Conservation (phyloP, 1,140 invertebrate species). For the Ectropis grisescens region DNA sequence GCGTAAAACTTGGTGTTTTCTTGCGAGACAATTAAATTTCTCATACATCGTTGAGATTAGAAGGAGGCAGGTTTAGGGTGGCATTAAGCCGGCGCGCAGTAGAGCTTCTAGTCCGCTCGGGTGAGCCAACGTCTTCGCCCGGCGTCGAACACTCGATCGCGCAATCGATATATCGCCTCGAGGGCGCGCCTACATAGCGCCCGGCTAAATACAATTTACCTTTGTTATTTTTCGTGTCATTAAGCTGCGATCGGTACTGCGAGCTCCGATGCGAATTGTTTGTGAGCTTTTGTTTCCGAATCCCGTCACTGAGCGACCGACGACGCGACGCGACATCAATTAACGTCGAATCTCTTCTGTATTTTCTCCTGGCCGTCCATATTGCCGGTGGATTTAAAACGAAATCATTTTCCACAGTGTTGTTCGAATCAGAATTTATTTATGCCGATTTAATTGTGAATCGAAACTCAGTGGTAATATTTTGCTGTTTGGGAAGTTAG, state of each 20-base stretch:
- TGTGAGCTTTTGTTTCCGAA: slow-evolving; percentile 67
- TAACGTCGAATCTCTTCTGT: slow-evolving; percentile 54
- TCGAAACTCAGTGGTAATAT: no score
- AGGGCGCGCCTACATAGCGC: slow-evolving; percentile 50
- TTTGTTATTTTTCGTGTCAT: slow-evolving; percentile 71
- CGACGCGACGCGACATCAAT: slow-evolving; percentile 66
- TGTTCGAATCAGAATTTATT: slow-evolving; percentile 13
- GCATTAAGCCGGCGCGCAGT: slow-evolving; percentile 33
- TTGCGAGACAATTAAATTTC: slow-evolving; percentile 60
- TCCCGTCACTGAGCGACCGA: slow-evolving; percentile 48
- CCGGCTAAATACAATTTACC: slow-evolving; percentile 69
- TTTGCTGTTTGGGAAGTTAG: no score
- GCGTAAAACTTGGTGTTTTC: slow-evolving; percentile 47
- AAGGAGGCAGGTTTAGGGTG: slow-evolving; percentile 22
- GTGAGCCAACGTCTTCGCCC: slow-evolving; percentile 41
- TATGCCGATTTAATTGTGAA: no score
- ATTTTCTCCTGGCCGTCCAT: slow-evolving; percentile 51
- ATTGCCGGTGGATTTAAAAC: slow-evolving; percentile 44
- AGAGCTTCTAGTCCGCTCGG: slow-evolving; percentile 49
- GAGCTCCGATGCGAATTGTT: slow-evolving; percentile 68
- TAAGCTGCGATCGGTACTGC: slow-evolving; percentile 68
- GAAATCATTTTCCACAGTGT: slow-evolving; percentile 28
- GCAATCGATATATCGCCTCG: slow-evolving; percentile 54
- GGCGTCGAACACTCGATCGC: slow-evolving; percentile 38
- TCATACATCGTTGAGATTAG: slow-evolving; percentile 45